These are phyloP conservation scores for Erythrolamprus reginae DNA, from an alignment of 2,113 vertebrate species.

Conservation along the genomic window DNA sequence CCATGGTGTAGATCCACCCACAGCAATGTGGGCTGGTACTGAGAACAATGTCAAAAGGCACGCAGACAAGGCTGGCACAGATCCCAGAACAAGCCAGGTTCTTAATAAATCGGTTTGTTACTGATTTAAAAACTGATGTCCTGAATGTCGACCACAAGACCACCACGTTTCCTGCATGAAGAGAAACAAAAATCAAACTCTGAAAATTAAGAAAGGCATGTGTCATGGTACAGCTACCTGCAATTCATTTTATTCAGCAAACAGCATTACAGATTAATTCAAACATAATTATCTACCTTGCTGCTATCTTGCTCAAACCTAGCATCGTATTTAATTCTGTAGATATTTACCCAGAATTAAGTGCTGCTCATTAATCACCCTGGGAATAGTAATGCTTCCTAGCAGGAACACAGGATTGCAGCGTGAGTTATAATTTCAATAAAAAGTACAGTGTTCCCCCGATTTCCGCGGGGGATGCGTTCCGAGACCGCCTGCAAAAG, in stretches of 20 bases:
- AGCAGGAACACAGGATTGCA: not conserved
- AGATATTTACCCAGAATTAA: not conserved
- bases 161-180: constrained; percentile 80
- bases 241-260: not conserved
- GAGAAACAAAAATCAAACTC: constrained; percentile 21
- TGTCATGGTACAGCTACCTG: not conserved
- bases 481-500: too few relatives aligned
- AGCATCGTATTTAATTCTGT: not conserved
- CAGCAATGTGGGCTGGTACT: constrained; percentile 89
- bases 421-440: not conserved
- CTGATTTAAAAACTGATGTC: constrained; percentile 89
- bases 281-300: not conserved
- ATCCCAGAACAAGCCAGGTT: constrained; percentile 94
- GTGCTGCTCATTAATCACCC: not conserved
- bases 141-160: constrained; percentile 95
- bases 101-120: constrained; percentile 91
- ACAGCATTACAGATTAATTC: not conserved
- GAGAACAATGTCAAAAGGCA: constrained; percentile 93
- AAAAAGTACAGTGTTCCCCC: too few relatives aligned
- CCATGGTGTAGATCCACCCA: constrained; percentile 86
- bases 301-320: not conserved
- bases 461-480: too few relatives aligned
- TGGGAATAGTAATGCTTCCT: not conserved
- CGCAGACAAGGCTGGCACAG: constrained; percentile 88
- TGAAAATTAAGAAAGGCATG: not conserved